phyloP scores from a whole-genome alignment of 53 echinoderm and acorn worm species.

The Apostichopus leukothele region DNA sequence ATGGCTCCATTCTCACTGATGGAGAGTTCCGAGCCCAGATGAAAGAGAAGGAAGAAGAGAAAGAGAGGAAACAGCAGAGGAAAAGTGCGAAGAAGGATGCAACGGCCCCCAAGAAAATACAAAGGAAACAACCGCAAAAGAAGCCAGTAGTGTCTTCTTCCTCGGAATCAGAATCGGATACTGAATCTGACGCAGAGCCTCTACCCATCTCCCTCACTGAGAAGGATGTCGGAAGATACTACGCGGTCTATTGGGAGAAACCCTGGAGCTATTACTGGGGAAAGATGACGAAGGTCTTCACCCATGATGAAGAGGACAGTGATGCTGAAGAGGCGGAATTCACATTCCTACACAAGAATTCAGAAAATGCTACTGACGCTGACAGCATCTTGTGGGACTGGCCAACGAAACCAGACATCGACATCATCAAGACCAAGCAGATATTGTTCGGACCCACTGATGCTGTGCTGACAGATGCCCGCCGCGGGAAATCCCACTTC shows the following conservation, averaged over 20 bases:
- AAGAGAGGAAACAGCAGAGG: neutral
- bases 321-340: slow-evolving; percentile 3
- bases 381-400: slow-evolving; percentile 35
- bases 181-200: slow-evolving; percentile 20
- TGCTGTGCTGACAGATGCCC: slow-evolving; percentile 40
- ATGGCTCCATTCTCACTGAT: slow-evolving; percentile 29
- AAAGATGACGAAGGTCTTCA: slow-evolving; percentile 15
- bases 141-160: neutral
- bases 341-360: neutral
- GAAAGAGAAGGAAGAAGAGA: neutral
- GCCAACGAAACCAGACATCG: slow-evolving; percentile 33
- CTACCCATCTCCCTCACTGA: slow-evolving; percentile 26
- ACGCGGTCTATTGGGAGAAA: slow-evolving; percentile 20
- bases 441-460: slow-evolving; percentile 44
- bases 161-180: slow-evolving; percentile 1
- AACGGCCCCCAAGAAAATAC: neutral
- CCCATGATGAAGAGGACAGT: slow-evolving; percentile 26
- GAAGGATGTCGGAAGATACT: neutral
- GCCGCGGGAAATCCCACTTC: slow-evolving; percentile 15
- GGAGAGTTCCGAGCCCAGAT: neutral
- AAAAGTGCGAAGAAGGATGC: neutral
- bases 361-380: neutral
- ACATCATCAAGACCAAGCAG: slow-evolving; percentile 28
- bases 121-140: neutral
- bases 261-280: slow-evolving; percentile 26